Percentiles rank a stretch among this genome's conserved stretches.
These are phyloP conservation scores for Ctenodactylus gundi DNA, from an alignment of 2,113 vertebrate genomes.

Conservation along the genomic window DNA sequence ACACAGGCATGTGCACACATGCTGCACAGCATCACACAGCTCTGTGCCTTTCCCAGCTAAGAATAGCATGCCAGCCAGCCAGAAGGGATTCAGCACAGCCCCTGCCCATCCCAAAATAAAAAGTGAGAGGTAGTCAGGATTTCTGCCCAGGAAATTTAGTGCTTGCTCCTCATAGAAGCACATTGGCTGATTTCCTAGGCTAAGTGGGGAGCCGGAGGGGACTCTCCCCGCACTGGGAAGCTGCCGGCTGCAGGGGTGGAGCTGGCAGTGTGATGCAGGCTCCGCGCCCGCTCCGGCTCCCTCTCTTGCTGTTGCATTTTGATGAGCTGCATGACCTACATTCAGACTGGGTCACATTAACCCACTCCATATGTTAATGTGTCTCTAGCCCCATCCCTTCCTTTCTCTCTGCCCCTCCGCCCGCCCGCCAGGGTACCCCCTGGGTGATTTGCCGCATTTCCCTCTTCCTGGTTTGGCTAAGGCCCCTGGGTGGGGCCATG, in stretches of 20 bases:
- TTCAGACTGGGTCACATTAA: slow-evolving; percentile 77
- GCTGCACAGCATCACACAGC: background rate
- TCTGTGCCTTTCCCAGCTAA: slow-evolving; percentile 41
- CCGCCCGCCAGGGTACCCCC: background rate
- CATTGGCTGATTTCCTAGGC: slow-evolving; percentile 37
- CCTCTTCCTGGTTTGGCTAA: background rate
- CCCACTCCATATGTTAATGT: slow-evolving; percentile 67
- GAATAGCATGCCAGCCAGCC: slow-evolving; percentile 41
- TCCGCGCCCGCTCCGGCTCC: background rate
- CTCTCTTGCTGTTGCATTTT: slow-evolving; percentile 69
- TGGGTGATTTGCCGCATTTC: background rate
- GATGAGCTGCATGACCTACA: slow-evolving; percentile 80
- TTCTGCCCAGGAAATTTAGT: background rate
- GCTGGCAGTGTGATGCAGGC: background rate
- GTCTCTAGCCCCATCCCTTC: background rate
- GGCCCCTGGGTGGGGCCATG: background rate
- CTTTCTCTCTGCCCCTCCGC: background rate
- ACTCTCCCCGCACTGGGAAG: background rate
- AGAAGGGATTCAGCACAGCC: background rate
- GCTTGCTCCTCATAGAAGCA: background rate
- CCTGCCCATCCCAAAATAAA: slow-evolving; percentile 31
- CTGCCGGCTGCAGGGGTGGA: slow-evolving; percentile 60
- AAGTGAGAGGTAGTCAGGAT: background rate
- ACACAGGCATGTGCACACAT: background rate
- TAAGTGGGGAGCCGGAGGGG: slow-evolving; percentile 18